phyloP scores from a whole-genome alignment of 2,888 invertebrate genomes.

The Tanypteryx hageni region DNA sequence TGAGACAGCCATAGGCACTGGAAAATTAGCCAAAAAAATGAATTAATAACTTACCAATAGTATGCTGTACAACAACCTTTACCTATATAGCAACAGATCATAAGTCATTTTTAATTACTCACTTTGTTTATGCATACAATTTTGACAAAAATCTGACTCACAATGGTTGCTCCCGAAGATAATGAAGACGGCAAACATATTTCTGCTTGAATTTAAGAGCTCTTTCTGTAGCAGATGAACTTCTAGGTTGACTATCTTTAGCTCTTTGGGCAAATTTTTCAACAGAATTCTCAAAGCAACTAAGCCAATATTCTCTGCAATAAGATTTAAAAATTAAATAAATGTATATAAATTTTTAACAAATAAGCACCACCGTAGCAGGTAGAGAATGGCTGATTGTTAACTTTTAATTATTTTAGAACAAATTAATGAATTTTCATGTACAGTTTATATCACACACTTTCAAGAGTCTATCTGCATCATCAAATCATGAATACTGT shows the following conservation, averaged over 20 bases:
- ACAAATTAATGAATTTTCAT: too few relatives aligned
- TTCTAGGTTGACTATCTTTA: constrained; percentile 85
- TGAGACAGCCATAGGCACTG: constrained; percentile 88
- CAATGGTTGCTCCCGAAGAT: constrained; percentile 87
- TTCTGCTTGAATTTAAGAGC: constrained; percentile 90
- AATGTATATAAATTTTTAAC: too few relatives aligned
- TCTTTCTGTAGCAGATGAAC: constrained; percentile 85
- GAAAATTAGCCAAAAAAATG: constrained; percentile 65
- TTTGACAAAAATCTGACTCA: constrained; percentile 76
- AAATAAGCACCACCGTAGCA: too few relatives aligned
- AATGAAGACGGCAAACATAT: constrained; percentile 87
- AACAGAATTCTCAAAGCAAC: constrained; percentile 91
- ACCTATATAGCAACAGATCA: background rate
- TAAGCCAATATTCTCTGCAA: constrained; percentile 89
- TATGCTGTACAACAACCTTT: too few relatives aligned
- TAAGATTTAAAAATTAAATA: background rate
- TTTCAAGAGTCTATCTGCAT: too few relatives aligned
- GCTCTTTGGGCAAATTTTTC: constrained; percentile 92
- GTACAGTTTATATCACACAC: too few relatives aligned
- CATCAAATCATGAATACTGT: too few relatives aligned
- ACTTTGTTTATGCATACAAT: too few relatives aligned
- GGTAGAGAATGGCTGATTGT: too few relatives aligned
- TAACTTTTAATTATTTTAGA: too few relatives aligned
- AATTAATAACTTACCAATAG: background rate
- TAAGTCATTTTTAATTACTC: background rate